Evolutionary conservation across 2,797 vertebrate species (phyloP).

Genomic region (Gambelia wislizenii): DNA sequence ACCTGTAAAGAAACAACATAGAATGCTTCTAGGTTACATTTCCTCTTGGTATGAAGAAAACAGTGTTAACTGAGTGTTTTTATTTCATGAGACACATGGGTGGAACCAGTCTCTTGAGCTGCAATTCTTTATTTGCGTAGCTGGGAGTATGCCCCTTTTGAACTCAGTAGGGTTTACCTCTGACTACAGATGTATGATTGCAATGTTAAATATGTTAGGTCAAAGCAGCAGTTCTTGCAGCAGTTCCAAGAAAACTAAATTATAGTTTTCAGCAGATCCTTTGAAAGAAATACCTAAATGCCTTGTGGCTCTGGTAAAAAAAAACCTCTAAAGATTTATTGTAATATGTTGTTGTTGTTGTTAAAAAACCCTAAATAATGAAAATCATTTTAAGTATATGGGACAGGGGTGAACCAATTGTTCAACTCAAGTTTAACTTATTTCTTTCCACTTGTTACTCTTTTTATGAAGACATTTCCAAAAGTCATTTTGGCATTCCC

Average conservation of each 20-base stretch:
- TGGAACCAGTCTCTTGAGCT: too few relatives aligned
- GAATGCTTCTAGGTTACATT: not conserved
- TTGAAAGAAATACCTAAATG: not conserved
- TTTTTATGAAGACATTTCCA: conserved; percentile 11
- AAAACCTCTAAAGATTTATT: not conserved
- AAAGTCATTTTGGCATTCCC: conserved; percentile 21
- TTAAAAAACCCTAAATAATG: not conserved
- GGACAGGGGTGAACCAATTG: not conserved
- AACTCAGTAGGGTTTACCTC: too few relatives aligned
- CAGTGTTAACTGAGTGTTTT: too few relatives aligned
- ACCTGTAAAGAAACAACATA: not conserved
- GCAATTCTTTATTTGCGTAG: not conserved
- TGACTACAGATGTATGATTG: too few relatives aligned
- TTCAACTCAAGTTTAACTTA: not conserved
- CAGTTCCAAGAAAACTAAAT: not conserved
- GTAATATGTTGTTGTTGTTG: too few relatives aligned
- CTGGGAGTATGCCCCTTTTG: not conserved
- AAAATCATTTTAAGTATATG: not conserved
- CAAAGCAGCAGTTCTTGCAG: not conserved
- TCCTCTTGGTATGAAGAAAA: too few relatives aligned
- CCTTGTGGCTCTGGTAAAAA: not conserved
- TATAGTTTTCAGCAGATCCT: not conserved
- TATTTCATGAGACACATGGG: too few relatives aligned
- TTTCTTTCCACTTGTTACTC: not conserved
- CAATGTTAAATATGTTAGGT: not conserved